Conservation (phyloP, 1,140 invertebrate genomes). For the Bombus balteatus region DNA sequence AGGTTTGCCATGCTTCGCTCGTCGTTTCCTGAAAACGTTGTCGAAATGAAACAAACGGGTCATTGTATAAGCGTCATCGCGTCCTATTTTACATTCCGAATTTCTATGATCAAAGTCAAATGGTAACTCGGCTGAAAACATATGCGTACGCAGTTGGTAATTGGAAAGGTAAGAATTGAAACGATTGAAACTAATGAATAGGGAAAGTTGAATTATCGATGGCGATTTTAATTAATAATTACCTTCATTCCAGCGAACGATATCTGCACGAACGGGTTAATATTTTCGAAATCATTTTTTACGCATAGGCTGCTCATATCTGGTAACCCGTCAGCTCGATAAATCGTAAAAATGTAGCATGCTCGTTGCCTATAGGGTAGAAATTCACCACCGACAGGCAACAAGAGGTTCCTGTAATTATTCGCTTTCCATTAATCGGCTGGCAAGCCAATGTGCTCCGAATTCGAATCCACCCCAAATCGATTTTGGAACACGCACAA, state of each 20-base stretch:
- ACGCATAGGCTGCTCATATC: slow-evolving; percentile 78
- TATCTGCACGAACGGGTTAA: slow-evolving; percentile 85
- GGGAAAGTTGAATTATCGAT: not conserved
- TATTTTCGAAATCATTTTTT: slow-evolving; percentile 83
- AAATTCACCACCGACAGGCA: slow-evolving; percentile 86
- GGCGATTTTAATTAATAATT: not conserved
- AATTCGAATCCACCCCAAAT: not conserved
- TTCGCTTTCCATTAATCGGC: slow-evolving; percentile 21
- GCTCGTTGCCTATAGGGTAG: slow-evolving; percentile 85
- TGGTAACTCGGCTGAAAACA: no score
- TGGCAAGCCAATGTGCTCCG: not conserved
- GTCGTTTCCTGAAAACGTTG: slow-evolving; percentile 80
- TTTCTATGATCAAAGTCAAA: not conserved
- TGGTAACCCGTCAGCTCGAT: slow-evolving; percentile 86
- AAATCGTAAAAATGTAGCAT: slow-evolving; percentile 86
- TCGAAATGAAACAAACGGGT: not conserved
- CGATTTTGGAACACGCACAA: not conserved
- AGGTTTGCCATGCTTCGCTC: slow-evolving; percentile 79
- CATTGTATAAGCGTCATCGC: not conserved
- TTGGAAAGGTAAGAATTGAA: no score
- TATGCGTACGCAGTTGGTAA: no score
- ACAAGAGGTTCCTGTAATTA: slow-evolving; percentile 86
- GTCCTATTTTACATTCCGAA: not conserved
- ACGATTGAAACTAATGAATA: no score
- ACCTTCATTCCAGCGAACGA: slow-evolving; percentile 87